Percentiles rank a stretch among this genome's conserved stretches.
Conservation (phyloP, 2,888 invertebrate genomes). For the Metalampra italica region DNA sequence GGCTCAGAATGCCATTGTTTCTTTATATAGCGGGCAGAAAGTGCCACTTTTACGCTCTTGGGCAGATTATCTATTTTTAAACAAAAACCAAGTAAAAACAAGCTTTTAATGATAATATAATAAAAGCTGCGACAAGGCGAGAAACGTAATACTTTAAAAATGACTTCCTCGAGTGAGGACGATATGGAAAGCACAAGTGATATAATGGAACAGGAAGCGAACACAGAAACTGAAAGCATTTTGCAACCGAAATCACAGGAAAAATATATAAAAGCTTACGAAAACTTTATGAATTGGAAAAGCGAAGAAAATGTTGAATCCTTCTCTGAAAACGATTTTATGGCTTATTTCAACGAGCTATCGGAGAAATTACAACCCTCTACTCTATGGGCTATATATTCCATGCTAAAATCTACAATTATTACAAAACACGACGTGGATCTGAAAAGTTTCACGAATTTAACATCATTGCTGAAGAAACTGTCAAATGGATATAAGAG, state of each 20-base stretch:
- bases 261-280: constrained; percentile 7
- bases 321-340: constrained; percentile 9
- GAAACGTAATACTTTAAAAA: too few species aligned
- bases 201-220: too few species aligned
- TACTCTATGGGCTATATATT: constrained; percentile 7
- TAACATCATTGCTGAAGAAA: constrained; percentile 7
- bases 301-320: constrained; percentile 3
- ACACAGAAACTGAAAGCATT: too few species aligned
- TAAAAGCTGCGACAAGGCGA: too few species aligned
- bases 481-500: constrained; percentile 5
- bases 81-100: too few species aligned
- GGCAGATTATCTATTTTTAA: too few species aligned
- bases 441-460: constrained; percentile 4
- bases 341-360: constrained; percentile 10
- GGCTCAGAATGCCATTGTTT: too few species aligned
- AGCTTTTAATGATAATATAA: neutral
- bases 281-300: constrained; percentile 9
- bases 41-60: too few species aligned
- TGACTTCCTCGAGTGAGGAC: too few species aligned
- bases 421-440: constrained; percentile 6
- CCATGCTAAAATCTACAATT: constrained; percentile 6
- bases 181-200: too few species aligned
- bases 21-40: too few species aligned
- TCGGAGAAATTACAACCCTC: constrained; percentile 2
- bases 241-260: constrained; percentile 6